phyloP scores from a whole-genome alignment of 1,140 invertebrate species.

The Bombus ignitus region DNA sequence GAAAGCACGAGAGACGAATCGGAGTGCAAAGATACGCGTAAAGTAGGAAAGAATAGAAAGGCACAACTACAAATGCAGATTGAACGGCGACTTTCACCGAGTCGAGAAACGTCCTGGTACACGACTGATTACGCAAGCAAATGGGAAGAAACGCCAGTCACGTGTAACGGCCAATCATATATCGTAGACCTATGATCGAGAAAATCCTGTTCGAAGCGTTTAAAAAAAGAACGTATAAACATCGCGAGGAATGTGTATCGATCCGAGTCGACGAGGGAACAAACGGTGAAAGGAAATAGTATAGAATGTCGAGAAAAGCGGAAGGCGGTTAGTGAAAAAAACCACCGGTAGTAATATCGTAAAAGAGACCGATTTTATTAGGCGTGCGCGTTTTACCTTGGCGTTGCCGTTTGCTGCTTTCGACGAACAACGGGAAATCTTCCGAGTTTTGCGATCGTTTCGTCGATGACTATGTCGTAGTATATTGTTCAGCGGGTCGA shows the following conservation, averaged over 20 bases:
- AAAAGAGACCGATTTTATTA: neutral
- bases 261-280: neutral
- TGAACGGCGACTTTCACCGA: constrained; percentile 49
- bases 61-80: neutral
- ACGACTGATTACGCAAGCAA: constrained; percentile 45
- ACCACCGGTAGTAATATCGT: neutral
- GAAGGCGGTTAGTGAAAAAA: neutral
- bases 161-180: neutral
- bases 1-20: neutral
- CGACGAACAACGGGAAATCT: neutral
- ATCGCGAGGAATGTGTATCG: neutral
- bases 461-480: neutral
- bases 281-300: no score
- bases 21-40: neutral
- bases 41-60: constrained; percentile 32
- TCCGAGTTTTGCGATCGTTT: neutral
- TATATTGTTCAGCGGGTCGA: constrained; percentile 39
- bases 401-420: no score
- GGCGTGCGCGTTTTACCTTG: neutral
- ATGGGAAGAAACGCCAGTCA: constrained; percentile 12
- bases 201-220: neutral
- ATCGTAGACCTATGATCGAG: neutral
- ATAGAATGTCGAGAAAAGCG: no score
- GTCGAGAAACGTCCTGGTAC: constrained; percentile 21
- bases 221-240: neutral